These are phyloP conservation scores for Tursiops truncatus DNA, from an alignment of 2,113 vertebrate genomes.

Conservation along the genomic window DNA sequence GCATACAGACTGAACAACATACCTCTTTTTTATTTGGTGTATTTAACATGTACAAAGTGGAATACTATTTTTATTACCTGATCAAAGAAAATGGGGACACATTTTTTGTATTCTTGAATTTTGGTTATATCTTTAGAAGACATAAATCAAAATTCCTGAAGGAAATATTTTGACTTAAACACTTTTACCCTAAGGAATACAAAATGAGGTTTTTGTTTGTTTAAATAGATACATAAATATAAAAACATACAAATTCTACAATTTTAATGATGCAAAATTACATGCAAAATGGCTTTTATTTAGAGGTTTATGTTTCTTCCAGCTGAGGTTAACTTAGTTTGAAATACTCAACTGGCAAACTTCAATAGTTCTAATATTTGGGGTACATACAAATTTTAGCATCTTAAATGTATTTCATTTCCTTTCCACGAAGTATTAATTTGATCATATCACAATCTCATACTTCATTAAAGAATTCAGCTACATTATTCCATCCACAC, in stretches of 20 bases:
- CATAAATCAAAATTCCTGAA: background rate
- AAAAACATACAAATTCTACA: background rate
- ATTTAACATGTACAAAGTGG: background rate
- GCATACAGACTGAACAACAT: background rate
- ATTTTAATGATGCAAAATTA: background rate
- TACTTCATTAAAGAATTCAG: slow-evolving; percentile 11
- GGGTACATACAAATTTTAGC: background rate
- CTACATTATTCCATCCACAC: background rate
- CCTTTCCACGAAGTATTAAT: slow-evolving; percentile 24
- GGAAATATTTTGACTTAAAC: background rate
- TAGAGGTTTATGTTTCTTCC: background rate
- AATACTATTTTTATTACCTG: background rate
- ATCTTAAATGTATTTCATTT: background rate
- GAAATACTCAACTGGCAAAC: background rate
- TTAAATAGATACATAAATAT: background rate
- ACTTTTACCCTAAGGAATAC: background rate
- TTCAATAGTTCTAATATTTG: background rate
- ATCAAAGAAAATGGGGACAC: background rate
- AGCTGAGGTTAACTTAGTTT: background rate
- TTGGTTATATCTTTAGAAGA: background rate
- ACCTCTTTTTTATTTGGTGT: background rate
- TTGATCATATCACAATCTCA: background rate
- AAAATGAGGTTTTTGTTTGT: background rate
- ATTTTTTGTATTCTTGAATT: background rate
- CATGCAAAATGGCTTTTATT: background rate